Evolutionary conservation across 2,797 vertebrate genomes (phyloP).

Genomic region (Balearica regulorum): DNA sequence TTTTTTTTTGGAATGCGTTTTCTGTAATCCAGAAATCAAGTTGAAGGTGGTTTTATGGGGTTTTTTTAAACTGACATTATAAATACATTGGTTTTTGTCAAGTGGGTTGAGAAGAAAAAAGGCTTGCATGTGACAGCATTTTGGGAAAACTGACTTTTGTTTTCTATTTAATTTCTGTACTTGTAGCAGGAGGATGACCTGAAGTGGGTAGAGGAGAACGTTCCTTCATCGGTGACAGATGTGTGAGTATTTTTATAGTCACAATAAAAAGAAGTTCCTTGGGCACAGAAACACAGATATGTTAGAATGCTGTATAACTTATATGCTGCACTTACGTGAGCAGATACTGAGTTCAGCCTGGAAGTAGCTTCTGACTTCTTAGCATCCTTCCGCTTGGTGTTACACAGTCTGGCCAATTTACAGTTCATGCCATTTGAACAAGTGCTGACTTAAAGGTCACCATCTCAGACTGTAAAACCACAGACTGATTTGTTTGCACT

Average conservation of each 20-base stretch:
- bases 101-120: not conserved
- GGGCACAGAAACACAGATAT: not conserved
- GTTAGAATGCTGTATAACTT: not conserved
- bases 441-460: not conserved
- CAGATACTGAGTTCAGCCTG: not conserved
- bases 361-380: not conserved
- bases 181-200: conserved; percentile 89
- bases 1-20: not conserved
- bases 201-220: conserved; percentile 97
- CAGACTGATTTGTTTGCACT: not conserved
- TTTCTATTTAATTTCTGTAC: conserved; percentile 13
- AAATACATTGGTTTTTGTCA: not conserved
- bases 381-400: not conserved
- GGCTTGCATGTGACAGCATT: not conserved
- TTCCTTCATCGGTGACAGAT: conserved; percentile 92
- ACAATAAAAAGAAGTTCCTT: not conserved
- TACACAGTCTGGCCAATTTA: not conserved
- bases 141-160: not conserved
- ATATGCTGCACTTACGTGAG: not conserved
- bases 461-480: not conserved
- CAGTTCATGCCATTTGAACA: not conserved
- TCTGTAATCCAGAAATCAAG: not conserved
- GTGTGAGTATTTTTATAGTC: conserved; percentile 83
- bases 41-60: not conserved
- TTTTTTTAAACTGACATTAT: not conserved